Conservation (phyloP, 2,113 vertebrate genomes). For the Formicarius rufipectus region DNA sequence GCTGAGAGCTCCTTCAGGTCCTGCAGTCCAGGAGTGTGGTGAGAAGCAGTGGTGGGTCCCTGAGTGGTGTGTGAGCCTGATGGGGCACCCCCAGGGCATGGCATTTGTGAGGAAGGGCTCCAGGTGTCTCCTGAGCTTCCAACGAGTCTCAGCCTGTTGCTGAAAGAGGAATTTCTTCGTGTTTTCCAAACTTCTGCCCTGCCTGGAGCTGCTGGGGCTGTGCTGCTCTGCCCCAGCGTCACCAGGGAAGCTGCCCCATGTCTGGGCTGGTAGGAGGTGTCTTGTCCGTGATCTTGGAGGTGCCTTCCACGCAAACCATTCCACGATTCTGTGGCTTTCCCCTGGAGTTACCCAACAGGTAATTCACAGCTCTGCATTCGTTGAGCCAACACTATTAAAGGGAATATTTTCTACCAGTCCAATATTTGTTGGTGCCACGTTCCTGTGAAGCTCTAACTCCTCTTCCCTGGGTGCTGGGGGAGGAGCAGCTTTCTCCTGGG, state of each 20-base stretch:
- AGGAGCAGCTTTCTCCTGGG: neutral
- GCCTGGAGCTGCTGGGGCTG: neutral
- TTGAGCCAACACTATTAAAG: neutral
- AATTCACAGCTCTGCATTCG: neutral
- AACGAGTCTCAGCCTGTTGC: neutral
- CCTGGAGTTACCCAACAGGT: rapidly evolving
- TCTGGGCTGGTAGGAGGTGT: neutral
- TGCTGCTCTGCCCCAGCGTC: no score
- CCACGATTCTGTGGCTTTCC: neutral
- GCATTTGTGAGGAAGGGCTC: neutral
- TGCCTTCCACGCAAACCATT: neutral
- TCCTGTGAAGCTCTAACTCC: neutral
- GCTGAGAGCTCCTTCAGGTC: neutral
- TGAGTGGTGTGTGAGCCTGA: neutral
- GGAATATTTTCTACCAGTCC: neutral
- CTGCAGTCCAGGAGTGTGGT: neutral
- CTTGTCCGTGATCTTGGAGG: rapidly evolving
- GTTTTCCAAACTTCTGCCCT: no score
- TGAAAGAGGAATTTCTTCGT: neutral
- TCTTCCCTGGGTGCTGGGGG: neutral
- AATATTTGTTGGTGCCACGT: rapidly evolving
- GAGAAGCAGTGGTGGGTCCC: neutral
- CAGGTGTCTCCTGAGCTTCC: neutral
- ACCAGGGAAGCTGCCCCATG: no score
- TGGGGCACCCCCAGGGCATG: no score